Base-by-base conservation (phyloP, 92 coral and sea anemone species). In the Porites rus region DNA sequence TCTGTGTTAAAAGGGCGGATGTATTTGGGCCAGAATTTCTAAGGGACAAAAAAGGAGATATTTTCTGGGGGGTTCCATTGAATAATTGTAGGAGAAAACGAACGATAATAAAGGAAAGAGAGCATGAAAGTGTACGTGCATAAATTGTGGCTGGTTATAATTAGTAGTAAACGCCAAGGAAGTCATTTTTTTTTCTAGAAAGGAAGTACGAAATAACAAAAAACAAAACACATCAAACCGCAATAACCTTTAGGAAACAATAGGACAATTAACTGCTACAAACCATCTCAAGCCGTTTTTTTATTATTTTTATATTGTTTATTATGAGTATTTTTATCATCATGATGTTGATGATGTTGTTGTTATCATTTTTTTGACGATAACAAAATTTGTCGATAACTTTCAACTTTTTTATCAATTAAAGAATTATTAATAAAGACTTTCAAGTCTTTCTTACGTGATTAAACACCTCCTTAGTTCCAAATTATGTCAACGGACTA, bases 161-260 rank as follows among this genome's bases (percentile, higher is more conserved):
- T 52, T 1, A 53, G 51, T 19, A 20, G 78, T 74, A 53, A 53
- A 74, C 78, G 16, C 43, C 18, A 74, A 53, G 78, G 64, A 74
- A 21, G 78, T 52, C n/a, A 11, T 19, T 74, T 38, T 1, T 74
- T 46, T 19, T 52, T 73, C 22, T 38, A 38, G 46, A 51, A 74
- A 53, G 78, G 46, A 74, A 53, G 19, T 50, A 50, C 64, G 43
- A 10, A 19, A 52, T 56, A 74, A 74, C 53, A 62, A 53, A 74
- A 9, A 10, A 19, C 63, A 51, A 21, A 21, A 19, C 46, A 19
- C 58, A 51, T 58, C 59, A 74, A 52, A 52, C 50, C 65, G 54
- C 78, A 52, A 74, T 19, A 10, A 14, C 16, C 52, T 20, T 24
- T n/a, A 22, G 8, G 38, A 19, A 74, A 20, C 64, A 74, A 74